Evolutionary conservation across 2,797 vertebrate genomes (phyloP), one percentile per base, ranked within the genome.

Genomic region (Cuniculus paca): DNA sequence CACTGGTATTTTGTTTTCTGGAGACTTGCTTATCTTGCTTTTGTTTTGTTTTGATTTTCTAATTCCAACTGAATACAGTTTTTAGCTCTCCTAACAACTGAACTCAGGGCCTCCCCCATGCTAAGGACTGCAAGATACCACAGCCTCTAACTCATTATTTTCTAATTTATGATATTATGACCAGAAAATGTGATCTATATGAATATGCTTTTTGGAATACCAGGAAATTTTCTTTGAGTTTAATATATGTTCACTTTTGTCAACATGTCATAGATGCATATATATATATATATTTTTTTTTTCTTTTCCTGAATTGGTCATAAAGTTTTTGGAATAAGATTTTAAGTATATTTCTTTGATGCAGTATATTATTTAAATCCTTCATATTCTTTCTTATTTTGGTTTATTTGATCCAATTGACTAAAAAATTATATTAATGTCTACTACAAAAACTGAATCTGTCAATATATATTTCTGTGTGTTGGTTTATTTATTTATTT

Each of bases 311-410:
- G 20, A 89, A 81, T 63, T 89, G 60, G 84, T 39, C 24, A 72
- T 82, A 61, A 65, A 9, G 31, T 60, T 88, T 68, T 95, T 31
- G n/a, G 4, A 70, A 78, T 36, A 89, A 70, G n/a, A 63, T 65
- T 65, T 70, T 90, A 95, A 91, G 42, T 34, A 78, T 19, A 95
- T 85, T 88, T 95, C 91, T 52, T 82, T 94, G 75, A 78, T 56
- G 39, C 11, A 20, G 13, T 42, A 42, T 84, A 60, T 83, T 91
- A 91, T 88, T 79, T 36, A 91, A 77, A 86, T 79, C 3, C 26
- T 85, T 63, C 31, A 88, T 81, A 82, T 61, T 48, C n/a, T 81
- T 88, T 87, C 50, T 50, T 54, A 88, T 88, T 85, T 92, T 90
- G 63, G 58, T 75, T 80, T 77, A 84, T 85, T 85, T 95, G 34